Base-by-base conservation (phyloP, 2,888 invertebrate species). In the Caenorhabditis virilis region DNA sequence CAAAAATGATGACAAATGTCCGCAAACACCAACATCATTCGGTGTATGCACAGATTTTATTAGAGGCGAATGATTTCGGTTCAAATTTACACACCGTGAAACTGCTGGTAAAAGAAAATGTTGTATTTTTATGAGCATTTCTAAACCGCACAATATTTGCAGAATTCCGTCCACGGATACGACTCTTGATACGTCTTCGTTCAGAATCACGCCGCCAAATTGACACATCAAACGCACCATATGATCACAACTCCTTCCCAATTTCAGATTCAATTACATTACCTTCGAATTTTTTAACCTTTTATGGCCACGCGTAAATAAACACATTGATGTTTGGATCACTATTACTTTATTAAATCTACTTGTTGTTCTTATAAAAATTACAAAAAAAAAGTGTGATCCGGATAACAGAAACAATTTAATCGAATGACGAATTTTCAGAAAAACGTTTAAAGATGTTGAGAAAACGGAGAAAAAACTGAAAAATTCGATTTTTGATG, bases 151-250 rank as follows among this genome's bases (percentile, higher is more conserved):
- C 18, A 30, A 20, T 33, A 18, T 20, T 47, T 63, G 6, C 42
- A 64, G 64, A 54, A 54, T 58, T 54, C 38, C 58, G 64, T 9
- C 64, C 64, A 0, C 50, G 64, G 1, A 51, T 64, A 16, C 64
- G 64, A 15, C 36, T 64, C 11, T 38, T 64, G 35, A 50, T 48
- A 6, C 50, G 54, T 15, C 45, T 47, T 16, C 52, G 52, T 20
- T 6, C 45, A 13, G 47, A 47, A 36, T 56, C 56, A 1, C 25
- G 38, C 4, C 56, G 62, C 27, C 42, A 56, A 42, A 9, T 9
- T 11, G 62, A 62, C 26, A 41, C 20, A 16, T 54, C 64, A 1
- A 25, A 25, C 9, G 11, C 45, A 9, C 42, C 18, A 22, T 39
- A 49, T 6, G 18, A 13, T 9, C 42, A 47, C 6, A 18, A 45